Conservation (phyloP, 1,140 invertebrate genomes). For the Drosophila insularis region DNA sequence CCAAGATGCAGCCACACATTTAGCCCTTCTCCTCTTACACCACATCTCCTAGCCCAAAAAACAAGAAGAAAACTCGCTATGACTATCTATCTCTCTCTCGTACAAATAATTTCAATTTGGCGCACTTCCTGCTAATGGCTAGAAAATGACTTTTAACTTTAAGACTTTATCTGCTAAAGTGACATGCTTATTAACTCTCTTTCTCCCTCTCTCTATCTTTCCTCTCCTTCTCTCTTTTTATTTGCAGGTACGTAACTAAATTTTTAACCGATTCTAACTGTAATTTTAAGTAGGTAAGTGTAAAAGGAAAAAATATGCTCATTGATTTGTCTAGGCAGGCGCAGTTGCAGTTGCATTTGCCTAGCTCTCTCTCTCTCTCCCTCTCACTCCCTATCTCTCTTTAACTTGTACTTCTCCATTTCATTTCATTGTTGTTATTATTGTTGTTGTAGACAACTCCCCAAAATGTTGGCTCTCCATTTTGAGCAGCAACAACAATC, state of each 20-base stretch:
- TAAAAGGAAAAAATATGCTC: slow-evolving; percentile 57
- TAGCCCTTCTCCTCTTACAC: not conserved
- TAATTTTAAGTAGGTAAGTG: slow-evolving; percentile 59
- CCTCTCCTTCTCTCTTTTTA: slow-evolving; percentile 2
- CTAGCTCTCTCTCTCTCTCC: not conserved
- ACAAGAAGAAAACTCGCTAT: not conserved
- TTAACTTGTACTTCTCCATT: not conserved
- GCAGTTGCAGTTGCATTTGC: slow-evolving; percentile 22
- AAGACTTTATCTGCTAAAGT: slow-evolving; percentile 55
- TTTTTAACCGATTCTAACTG: slow-evolving; percentile 60
- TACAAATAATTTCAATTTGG: not conserved
- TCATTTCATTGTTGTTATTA: not conserved
- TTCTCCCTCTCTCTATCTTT: not conserved
- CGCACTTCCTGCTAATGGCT: slow-evolving; percentile 41
- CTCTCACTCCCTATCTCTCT: too few species aligned
- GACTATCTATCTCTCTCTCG: slow-evolving; percentile 4
- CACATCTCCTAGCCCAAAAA: not conserved
- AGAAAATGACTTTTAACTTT: slow-evolving; percentile 34
- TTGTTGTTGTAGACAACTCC: not conserved
- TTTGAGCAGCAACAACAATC: not conserved
- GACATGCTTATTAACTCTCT: slow-evolving; percentile 33
- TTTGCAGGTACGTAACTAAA: slow-evolving; percentile 43
- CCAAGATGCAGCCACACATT: too few species aligned
- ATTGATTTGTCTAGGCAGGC: slow-evolving; percentile 66
- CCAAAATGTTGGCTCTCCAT: slow-evolving; percentile 7